Percentiles rank a stretch among this genome's conserved stretches.
Evolutionary conservation across 2,888 invertebrate species (phyloP).

Genomic region (Drosophila nr. fundita): DNA sequence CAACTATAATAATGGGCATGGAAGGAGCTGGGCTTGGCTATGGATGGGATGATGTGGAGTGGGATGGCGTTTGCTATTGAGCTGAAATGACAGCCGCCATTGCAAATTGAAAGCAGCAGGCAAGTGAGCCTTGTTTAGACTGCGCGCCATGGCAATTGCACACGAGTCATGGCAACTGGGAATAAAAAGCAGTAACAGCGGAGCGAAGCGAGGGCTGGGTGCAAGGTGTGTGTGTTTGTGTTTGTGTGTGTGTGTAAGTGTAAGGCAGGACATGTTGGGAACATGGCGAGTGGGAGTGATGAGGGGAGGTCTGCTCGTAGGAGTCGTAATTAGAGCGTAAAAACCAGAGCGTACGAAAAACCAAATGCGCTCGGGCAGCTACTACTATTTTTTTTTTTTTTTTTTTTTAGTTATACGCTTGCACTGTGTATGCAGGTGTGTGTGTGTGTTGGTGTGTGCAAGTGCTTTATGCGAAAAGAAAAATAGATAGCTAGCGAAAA

Average conservation of each 20-base stretch:
- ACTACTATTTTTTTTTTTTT: slow-evolving; percentile 59
- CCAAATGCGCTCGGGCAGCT: slow-evolving; percentile 77
- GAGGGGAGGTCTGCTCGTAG: slow-evolving; percentile 46
- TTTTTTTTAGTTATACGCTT: slow-evolving; percentile 36
- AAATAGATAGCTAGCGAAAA: slow-evolving; percentile 76
- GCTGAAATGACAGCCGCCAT: slow-evolving; percentile 78
- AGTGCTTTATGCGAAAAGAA: slow-evolving; percentile 77
- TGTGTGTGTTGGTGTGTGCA: slow-evolving; percentile 39
- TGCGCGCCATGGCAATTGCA: slow-evolving; percentile 77
- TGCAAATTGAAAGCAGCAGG: slow-evolving; percentile 78
- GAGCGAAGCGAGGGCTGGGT: background rate
- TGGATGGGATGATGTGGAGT: background rate
- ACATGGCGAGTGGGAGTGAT: slow-evolving; percentile 1
- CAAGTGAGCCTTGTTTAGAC: slow-evolving; percentile 80
- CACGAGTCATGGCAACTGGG: slow-evolving; percentile 53
- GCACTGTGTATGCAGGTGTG: slow-evolving; percentile 39
- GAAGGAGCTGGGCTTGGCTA: background rate
- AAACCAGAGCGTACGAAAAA: slow-evolving; percentile 83
- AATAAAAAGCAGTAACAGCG: slow-evolving; percentile 58
- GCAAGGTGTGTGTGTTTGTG: slow-evolving; percentile 1
- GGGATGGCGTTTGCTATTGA: slow-evolving; percentile 60
- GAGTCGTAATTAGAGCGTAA: slow-evolving; percentile 84
- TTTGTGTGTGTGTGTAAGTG: slow-evolving; percentile 7
- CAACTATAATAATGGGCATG: slow-evolving; percentile 16
- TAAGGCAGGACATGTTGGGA: slow-evolving; percentile 14